Evolutionary conservation across 2,888 invertebrate species (phyloP), one percentile per base, ranked within the genome.

Genomic region (Brachyptera putata): DNA sequence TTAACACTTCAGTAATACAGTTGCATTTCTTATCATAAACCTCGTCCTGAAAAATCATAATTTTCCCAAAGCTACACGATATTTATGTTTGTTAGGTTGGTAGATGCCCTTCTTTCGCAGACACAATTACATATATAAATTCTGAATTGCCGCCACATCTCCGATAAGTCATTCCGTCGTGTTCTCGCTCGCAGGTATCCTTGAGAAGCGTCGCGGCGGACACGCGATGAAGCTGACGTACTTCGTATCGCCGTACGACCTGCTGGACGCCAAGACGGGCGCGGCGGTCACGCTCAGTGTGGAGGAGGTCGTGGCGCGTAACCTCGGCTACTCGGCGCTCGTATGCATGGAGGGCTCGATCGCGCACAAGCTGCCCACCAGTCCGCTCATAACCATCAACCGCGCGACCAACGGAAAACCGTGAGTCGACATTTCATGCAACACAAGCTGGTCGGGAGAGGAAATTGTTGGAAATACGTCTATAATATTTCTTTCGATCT

Each of bases 191-290:
- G 16, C 18, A 43, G 43, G 43, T 34, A 83, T 92, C 62, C 78
- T 94, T 41, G 85, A 91, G 66, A 88, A 87, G 68, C 76, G 95
- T 55, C 80, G 85, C 69, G 94, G 93, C 72, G 94, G 93, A 61
- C 93, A 95, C 72, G 91, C 96, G 0, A 91, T 96, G 91, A 90
- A 89, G 69, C 77, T 97, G 25, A 95, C 93, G 0, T 97, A 95
- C 74, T 95, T 95, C 74, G 89, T 95, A 3, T 91, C 93, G 0
- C 95, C 95, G 0, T 95, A 95, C 71, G 95, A 95, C 73, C 79
- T 95, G 53, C 78, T 95, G 68, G 90, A 91, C 72, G 81, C 85
- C 68, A 87, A 88, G 63, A 81, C 79, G 59, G 85, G 85, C 68
- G 83, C 85, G 4, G 80, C 89, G 41, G 84, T 87, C 69, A 84